Percentiles rank a stretch among this genome's conserved stretches.
Evolutionary conservation across 2,113 vertebrate species (phyloP).

Genomic region (Epinephelus fuscoguttatus): DNA sequence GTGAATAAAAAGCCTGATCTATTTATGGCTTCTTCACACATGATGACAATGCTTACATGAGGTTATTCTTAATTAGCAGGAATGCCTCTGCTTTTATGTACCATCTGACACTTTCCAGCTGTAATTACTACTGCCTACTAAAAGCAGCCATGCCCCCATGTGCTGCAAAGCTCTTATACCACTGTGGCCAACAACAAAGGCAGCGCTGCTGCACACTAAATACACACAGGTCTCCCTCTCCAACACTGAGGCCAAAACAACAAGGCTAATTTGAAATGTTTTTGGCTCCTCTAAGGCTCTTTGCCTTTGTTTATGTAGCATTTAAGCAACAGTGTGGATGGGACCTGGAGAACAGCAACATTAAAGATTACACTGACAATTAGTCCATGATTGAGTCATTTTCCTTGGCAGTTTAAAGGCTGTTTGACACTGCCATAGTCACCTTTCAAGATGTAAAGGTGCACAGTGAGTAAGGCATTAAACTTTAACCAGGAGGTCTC

Average conservation of each 20-base stretch:
- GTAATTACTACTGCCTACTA: constrained; percentile 43
- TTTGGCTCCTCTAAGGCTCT: background rate
- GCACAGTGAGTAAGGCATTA: constrained; percentile 56
- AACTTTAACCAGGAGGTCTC: constrained; percentile 67
- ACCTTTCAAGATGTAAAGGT: constrained; percentile 42
- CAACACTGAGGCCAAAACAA: background rate
- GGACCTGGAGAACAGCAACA: background rate
- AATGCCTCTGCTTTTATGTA: constrained; percentile 43
- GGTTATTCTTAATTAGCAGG: constrained; percentile 54
- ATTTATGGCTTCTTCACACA: constrained; percentile 47
- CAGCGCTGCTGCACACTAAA: constrained; percentile 29
- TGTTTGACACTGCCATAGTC: constrained; percentile 18
- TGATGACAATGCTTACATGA: constrained; percentile 45
- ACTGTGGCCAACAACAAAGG: constrained; percentile 27
- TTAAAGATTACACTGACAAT: constrained; percentile 10
- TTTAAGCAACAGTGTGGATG: background rate
- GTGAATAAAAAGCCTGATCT: constrained; percentile 30
- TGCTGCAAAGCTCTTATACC: constrained; percentile 41
- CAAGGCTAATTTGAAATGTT: background rate
- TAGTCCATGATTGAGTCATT: constrained; percentile 18
- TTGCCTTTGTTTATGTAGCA: background rate
- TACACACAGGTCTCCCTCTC: background rate
- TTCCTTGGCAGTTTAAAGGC: constrained; percentile 35
- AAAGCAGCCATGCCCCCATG: constrained; percentile 16
- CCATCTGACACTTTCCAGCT: constrained; percentile 52